Percentiles rank a stretch among this genome's conserved stretches.
Conservation (phyloP, 1,140 invertebrate genomes). For the Bombus huntii region DNA sequence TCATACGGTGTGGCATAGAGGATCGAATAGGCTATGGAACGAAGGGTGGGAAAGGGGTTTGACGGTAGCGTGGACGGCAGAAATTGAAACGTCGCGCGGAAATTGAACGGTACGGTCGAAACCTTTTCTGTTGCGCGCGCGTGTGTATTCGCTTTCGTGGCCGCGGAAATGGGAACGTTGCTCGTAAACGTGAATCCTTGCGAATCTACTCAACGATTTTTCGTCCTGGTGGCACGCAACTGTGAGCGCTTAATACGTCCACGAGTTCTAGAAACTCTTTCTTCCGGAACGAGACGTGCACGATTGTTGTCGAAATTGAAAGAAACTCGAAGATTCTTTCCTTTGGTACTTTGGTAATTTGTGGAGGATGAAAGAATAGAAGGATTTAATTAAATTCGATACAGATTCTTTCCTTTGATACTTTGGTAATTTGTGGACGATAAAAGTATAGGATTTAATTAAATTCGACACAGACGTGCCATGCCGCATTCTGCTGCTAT, state of each 20-base stretch:
- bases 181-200: constrained; percentile 58
- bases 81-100: constrained; percentile 70
- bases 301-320: background rate
- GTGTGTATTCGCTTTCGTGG: constrained; percentile 3
- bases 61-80: constrained; percentile 33
- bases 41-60: background rate
- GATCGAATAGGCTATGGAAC: background rate
- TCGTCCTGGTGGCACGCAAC: background rate
- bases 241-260: background rate
- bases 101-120: constrained; percentile 61
- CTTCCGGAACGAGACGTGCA: background rate
- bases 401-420: no score
- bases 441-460: no score
- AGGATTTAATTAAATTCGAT: background rate
- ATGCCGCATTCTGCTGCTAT: no score
- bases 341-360: background rate
- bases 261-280: background rate
- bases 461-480: no score
- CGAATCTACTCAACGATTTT: constrained; percentile 51
- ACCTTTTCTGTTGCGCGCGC: constrained; percentile 39
- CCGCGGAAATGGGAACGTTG: constrained; percentile 60
- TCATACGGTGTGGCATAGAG: background rate
- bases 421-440: no score
- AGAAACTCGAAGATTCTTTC: background rate
- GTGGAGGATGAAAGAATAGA: background rate